A percentile compares a stretch with the other conserved stretches of the same genome.
Evolutionary conservation across 2,797 vertebrate genomes (phyloP).

Genomic region (Antrozous pallidus): DNA sequence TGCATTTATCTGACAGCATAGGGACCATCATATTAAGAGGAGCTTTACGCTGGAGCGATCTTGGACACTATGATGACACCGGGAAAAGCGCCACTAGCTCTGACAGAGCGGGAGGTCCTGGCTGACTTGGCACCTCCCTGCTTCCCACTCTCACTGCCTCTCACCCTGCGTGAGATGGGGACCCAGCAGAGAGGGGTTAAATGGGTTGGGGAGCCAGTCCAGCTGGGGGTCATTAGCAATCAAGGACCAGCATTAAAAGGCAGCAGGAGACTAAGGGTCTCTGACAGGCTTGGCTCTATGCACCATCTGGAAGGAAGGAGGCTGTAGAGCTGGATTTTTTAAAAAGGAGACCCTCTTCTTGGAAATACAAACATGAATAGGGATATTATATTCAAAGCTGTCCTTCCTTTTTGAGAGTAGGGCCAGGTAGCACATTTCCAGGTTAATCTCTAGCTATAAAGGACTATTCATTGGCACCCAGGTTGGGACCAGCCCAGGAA

Average conservation of each 20-base stretch:
- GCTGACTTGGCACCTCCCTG: slow-evolving; percentile 59
- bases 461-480: background rate
- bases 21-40: slow-evolving; percentile 75
- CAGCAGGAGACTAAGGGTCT: slow-evolving; percentile 78
- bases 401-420: background rate
- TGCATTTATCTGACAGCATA: slow-evolving; percentile 78
- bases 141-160: slow-evolving; percentile 40
- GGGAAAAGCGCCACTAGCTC: slow-evolving; percentile 62
- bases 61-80: background rate
- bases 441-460: background rate
- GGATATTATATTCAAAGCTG: background rate
- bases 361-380: background rate
- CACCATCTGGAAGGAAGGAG: slow-evolving; percentile 73
- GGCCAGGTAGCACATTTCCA: background rate
- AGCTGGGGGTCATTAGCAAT: slow-evolving; percentile 76
- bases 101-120: slow-evolving; percentile 12
- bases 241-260: slow-evolving; percentile 72
- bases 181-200: slow-evolving; percentile 77
- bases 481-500: background rate
- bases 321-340: background rate
- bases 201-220: slow-evolving; percentile 64
- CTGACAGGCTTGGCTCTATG: slow-evolving; percentile 65
- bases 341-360: background rate
- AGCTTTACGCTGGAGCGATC: slow-evolving; percentile 72
- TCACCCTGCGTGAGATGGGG: slow-evolving; percentile 51